Conservation (phyloP, 2,797 vertebrate genomes). For the Agapornis canus region DNA sequence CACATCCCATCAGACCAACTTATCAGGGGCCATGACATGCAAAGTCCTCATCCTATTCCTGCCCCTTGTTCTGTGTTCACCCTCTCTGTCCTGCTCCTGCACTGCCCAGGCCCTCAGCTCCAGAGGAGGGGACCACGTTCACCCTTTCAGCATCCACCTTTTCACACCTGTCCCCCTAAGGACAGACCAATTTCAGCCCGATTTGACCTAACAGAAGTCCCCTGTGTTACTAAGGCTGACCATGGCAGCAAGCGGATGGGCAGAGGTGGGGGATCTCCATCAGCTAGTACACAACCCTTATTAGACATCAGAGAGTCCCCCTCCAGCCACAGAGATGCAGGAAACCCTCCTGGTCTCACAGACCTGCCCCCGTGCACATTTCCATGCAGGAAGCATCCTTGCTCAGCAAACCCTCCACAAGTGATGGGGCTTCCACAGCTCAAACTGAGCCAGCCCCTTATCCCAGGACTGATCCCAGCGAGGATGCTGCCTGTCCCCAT, state of each 20-base stretch:
- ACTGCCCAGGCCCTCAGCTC: background rate
- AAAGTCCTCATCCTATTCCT: background rate
- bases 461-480: background rate
- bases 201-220: background rate
- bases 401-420: background rate
- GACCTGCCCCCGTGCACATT: background rate
- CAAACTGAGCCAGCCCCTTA: background rate
- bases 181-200: background rate
- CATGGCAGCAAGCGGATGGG: background rate
- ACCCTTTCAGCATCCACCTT: background rate
- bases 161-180: too few species aligned
- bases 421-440: background rate
- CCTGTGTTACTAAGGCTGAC: accelerated
- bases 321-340: background rate
- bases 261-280: background rate
- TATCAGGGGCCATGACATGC: too few species aligned
- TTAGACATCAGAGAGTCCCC: background rate
- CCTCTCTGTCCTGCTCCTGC: background rate
- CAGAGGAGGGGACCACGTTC: accelerated
- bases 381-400: background rate
- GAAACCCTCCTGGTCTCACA: background rate
- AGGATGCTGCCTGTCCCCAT: background rate
- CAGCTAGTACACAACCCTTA: background rate
- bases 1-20: accelerated
- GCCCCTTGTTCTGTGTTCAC: background rate